Evolutionary conservation across 2,113 vertebrate species (phyloP).

Genomic region (Alouatta palliata): DNA sequence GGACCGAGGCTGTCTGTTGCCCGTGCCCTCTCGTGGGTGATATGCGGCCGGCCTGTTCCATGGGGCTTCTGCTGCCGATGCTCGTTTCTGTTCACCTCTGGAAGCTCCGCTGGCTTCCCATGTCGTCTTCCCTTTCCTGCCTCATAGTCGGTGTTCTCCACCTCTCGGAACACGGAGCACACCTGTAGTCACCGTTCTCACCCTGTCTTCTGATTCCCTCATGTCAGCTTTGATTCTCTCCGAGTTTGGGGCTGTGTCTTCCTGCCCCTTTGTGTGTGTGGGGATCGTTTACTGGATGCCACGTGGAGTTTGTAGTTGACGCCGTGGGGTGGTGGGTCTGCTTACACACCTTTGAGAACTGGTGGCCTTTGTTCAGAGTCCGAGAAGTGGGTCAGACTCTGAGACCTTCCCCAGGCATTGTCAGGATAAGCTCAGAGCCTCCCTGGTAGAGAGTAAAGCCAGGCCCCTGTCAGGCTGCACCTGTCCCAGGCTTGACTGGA

Average conservation of each 20-base stretch:
- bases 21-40: no score
- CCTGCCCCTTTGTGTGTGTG: background rate
- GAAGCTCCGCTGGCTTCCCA: background rate
- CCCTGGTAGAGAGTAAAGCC: accelerated
- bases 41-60: no score
- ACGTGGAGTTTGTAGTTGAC: background rate
- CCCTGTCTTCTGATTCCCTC: background rate
- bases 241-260: background rate
- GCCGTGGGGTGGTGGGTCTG: accelerated
- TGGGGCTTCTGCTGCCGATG: background rate
- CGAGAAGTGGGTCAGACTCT: background rate
- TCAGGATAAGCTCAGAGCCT: background rate
- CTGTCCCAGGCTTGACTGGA: background rate
- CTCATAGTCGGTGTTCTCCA: background rate
- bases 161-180: background rate
- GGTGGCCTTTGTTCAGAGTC: background rate
- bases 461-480: accelerated
- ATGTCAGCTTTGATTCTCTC: accelerated
- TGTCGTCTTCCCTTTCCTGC: no score
- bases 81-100: accelerated
- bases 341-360: accelerated
- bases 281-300: no score
- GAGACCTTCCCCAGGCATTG: background rate
- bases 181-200: background rate
- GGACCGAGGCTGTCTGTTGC: no score